Percentiles rank a stretch among this genome's conserved stretches.
Evolutionary conservation across 2,888 invertebrate genomes (phyloP).

Genomic region (Hydroisotoma schaefferi): DNA sequence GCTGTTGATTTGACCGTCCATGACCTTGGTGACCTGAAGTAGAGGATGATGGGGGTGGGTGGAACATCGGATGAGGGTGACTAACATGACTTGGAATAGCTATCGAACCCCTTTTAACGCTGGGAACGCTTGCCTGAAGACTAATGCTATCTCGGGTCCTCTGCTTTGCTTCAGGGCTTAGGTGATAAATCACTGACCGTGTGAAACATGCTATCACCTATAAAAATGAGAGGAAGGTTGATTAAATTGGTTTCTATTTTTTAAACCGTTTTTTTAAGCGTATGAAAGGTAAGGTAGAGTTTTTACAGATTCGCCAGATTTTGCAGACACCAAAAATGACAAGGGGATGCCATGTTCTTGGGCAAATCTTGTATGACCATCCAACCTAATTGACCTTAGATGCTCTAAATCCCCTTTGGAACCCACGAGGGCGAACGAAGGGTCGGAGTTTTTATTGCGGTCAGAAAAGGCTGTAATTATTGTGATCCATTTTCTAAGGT

Average conservation of each 20-base stretch:
- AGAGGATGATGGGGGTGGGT: constrained; percentile 22
- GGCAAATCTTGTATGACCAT: constrained; percentile 45
- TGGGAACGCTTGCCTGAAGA: constrained; percentile 27
- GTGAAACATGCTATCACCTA: constrained; percentile 45
- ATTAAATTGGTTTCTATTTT: background rate
- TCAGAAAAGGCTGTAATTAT: constrained; percentile 22
- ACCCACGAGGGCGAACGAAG: constrained; percentile 40
- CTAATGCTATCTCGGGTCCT: constrained; percentile 34
- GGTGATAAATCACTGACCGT: constrained; percentile 43
- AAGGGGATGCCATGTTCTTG: constrained; percentile 44
- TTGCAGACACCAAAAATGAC: constrained; percentile 45
- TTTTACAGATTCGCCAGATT: constrained; percentile 46
- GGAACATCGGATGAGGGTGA: constrained; percentile 22
- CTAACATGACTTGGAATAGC: constrained; percentile 14
- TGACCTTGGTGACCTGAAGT: background rate
- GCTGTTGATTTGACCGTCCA: background rate
- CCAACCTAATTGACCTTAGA: constrained; percentile 39
- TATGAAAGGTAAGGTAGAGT: background rate
- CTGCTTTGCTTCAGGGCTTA: constrained; percentile 44
- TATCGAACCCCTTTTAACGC: constrained; percentile 19
- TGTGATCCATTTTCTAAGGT: constrained; percentile 45
- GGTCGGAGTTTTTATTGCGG: constrained; percentile 29
- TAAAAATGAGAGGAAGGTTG: background rate
- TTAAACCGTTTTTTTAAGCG: background rate
- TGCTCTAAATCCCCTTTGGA: constrained; percentile 46